phyloP scores from a whole-genome alignment of 2,113 vertebrate genomes.

The Neopipo cinnamomea region DNA sequence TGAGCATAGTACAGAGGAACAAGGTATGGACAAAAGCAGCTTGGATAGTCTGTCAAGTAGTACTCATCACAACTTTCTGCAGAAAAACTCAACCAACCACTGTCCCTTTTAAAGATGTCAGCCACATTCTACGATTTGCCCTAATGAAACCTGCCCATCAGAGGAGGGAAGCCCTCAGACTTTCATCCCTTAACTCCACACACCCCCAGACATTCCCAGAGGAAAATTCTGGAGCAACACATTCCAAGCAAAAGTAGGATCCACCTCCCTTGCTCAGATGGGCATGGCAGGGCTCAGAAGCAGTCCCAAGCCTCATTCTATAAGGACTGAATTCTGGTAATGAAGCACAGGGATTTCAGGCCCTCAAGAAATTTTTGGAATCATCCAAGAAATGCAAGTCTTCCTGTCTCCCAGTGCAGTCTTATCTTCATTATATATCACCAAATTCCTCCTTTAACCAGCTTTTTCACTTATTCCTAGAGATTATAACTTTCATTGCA shows the following conservation, averaged over 20 bases:
- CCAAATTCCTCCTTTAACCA: not conserved
- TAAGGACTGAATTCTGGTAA: not conserved
- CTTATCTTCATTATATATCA: not conserved
- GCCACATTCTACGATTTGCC: not conserved
- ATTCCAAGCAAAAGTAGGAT: not conserved
- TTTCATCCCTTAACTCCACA: not conserved
- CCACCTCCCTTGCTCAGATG: not conserved
- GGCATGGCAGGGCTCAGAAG: fast-evolving
- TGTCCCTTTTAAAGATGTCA: not conserved
- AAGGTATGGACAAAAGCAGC: not conserved
- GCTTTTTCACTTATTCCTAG: not conserved
- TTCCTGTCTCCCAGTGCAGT: not conserved
- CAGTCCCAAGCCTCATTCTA: not conserved
- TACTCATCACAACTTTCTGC: not conserved
- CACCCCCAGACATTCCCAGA: fast-evolving
- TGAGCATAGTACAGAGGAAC: not conserved
- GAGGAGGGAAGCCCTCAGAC: not conserved
- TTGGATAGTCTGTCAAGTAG: not conserved
- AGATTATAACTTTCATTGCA: not conserved
- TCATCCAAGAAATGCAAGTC: not conserved
- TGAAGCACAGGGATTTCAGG: not conserved
- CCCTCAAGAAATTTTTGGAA: not conserved
- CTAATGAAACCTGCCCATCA: not conserved
- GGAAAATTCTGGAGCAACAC: not conserved
- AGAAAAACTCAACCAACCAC: not conserved